phyloP scores from a whole-genome alignment of 2,888 invertebrate species.

The Xestoiulus laeticollis region DNA sequence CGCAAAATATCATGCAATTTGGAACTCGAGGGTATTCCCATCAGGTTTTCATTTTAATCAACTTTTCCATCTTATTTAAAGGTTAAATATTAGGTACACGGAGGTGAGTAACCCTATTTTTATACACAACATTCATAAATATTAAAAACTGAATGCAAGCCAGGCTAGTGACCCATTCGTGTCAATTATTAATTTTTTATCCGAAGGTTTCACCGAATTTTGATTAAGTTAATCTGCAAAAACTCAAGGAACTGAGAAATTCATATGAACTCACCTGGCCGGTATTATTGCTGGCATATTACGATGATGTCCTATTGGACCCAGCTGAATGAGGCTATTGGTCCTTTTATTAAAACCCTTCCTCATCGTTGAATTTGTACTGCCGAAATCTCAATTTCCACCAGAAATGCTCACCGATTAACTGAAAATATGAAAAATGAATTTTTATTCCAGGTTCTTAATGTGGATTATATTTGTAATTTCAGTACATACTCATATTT shows the following conservation, averaged over 20 bases:
- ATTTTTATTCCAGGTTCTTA: not conserved
- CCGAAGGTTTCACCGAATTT: not conserved
- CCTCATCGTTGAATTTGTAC: conserved; percentile 21
- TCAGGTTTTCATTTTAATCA: not conserved
- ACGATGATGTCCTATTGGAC: conserved; percentile 49
- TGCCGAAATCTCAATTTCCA: not conserved
- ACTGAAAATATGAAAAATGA: not conserved
- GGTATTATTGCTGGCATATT: conserved; percentile 45
- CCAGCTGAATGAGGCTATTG: conserved; percentile 43
- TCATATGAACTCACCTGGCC: conserved; percentile 43
- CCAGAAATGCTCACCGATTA: not conserved
- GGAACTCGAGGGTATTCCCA: not conserved
- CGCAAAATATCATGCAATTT: too few relatives aligned
- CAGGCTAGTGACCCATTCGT: not conserved
- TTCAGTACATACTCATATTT: too few relatives aligned
- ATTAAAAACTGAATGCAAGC: not conserved
- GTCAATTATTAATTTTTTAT: not conserved
- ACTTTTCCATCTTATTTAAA: not conserved
- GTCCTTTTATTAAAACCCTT: conserved; percentile 14
- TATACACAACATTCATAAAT: not conserved
- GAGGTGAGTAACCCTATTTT: conserved; percentile 6
- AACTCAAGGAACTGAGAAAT: not conserved
- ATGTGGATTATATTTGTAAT: too few relatives aligned
- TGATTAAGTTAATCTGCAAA: not conserved
- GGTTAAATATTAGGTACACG: not conserved